Base-by-base conservation (phyloP, 1,140 invertebrate genomes). In the Ceratoteleas bidentatus region DNA sequence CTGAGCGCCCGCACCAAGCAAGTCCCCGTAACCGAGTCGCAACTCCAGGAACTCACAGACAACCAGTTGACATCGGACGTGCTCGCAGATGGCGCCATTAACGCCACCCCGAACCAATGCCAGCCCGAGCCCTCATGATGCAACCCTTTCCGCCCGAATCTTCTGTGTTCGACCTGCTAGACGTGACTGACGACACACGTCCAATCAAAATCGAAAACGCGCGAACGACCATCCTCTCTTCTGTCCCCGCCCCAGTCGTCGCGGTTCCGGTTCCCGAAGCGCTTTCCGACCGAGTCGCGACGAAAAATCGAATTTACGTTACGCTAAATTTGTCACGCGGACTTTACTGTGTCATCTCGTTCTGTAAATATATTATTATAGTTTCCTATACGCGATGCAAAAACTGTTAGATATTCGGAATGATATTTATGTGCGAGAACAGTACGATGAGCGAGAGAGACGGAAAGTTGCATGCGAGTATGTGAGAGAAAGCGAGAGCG, bases 1-100 rank as follows among this genome's bases (percentile, higher is more conserved):
- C 93, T 95, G 84, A 94, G 94, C 64, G 93, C 95, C n/a, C 92
- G 96, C 54, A 94, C 94, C 56, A 92, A 94, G 75, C 94, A 95
- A 34, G 93, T 96, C 65, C 94, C 95, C 34, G 92, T 96, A 72
- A 94, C 95, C 61, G 95, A 95, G 85, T 87, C 88, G 65, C 93
- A 95, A 89, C 91, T 96, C 86, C 90, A 95, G 87, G 93, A 92
- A 85, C 87, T 94, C 84, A 91, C 92, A 73, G 91, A 93, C 85
- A 91, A 82, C 68, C 89, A 90, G 69, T 87, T 85, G 65, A 87
- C 88, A 11, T 50, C 74, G 2, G 40, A 69, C 6, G 34, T 52
- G 0, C 6, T 62, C 14, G 53, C 47, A 4, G 66, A 81, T 9
- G 24, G 9, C n/a, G 13, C 65, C 1, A 70, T 68, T 9, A 14